Evolutionary conservation across 1,140 invertebrate genomes (phyloP).

Genomic region (Berghia stephanieae): DNA sequence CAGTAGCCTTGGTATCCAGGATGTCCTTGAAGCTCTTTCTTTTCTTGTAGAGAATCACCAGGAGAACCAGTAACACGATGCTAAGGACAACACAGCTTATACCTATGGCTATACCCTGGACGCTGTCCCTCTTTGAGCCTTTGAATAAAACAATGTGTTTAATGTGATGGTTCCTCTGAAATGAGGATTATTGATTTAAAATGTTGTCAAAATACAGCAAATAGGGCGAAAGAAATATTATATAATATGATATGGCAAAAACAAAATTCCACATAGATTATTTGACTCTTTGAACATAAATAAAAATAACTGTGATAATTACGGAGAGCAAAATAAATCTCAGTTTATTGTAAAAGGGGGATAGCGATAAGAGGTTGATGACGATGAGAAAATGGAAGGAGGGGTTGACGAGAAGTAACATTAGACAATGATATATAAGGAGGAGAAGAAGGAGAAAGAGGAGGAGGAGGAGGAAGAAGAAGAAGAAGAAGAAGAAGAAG

Average conservation of each 20-base stretch:
- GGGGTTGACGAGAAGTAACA: neutral
- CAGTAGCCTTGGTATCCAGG: conserved; percentile 59
- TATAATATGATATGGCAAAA: neutral
- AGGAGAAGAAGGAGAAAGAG: neutral
- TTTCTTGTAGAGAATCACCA: conserved; percentile 60
- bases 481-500: neutral
- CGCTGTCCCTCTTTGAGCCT: conserved; percentile 41
- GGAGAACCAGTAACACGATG: conserved; percentile 45
- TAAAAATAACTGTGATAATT: too few species aligned
- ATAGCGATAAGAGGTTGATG: neutral
- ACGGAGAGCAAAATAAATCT: neutral
- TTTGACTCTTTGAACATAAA: neutral
- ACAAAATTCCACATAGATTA: neutral
- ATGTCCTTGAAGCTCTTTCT: conserved; percentile 59
- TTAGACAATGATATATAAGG: neutral
- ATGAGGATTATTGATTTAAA: neutral
- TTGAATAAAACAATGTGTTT: too few species aligned
- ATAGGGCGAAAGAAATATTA: neutral
- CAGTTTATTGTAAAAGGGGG: neutral
- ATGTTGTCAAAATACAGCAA: neutral
- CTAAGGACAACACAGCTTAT: conserved; percentile 42
- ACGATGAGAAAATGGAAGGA: neutral
- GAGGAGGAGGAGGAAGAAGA: neutral
- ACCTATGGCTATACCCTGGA: conserved; percentile 50
- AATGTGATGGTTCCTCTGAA: too few species aligned